These are phyloP conservation scores for Heliconius charithonia DNA, from an alignment of 2,888 invertebrate genomes.

Conservation along the genomic window DNA sequence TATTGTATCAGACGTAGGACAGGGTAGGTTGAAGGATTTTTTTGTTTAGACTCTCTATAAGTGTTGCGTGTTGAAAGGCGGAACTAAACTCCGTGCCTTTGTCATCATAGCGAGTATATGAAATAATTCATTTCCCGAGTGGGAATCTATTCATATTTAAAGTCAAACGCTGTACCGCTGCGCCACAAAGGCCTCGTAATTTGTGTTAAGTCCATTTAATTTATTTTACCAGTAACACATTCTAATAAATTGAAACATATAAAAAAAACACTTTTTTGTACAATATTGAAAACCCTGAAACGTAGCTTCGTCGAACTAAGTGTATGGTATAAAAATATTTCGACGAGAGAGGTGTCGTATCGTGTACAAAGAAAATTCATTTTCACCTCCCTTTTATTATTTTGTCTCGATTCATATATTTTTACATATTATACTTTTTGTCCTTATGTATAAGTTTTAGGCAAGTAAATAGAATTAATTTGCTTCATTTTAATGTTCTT, in stretches of 20 bases:
- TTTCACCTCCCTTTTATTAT: conserved; percentile 20
- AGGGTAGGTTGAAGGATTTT: no score
- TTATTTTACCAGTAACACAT: neutral
- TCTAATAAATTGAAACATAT: neutral
- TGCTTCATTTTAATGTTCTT: neutral
- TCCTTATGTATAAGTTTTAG: neutral
- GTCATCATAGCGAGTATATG: no score
- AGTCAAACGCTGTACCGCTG: no score
- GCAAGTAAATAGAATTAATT: neutral
- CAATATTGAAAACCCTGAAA: conserved; percentile 27
- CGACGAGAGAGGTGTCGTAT: conserved; percentile 32
- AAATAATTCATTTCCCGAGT: no score
- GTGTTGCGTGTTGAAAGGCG: no score
- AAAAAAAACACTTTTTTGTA: neutral
- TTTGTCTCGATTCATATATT: neutral
- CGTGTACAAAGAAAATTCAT: conserved; percentile 23
- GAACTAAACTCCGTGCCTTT: no score
- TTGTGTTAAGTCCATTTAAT: no score
- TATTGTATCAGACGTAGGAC: no score
- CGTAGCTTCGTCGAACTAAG: conserved; percentile 14
- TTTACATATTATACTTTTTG: neutral
- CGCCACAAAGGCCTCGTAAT: no score
- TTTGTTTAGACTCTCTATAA: no score
- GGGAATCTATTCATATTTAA: no score
- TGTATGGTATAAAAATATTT: conserved; percentile 29